Conservation (phyloP, 2,797 vertebrate genomes). For the Enteromius anoplus region DNA sequence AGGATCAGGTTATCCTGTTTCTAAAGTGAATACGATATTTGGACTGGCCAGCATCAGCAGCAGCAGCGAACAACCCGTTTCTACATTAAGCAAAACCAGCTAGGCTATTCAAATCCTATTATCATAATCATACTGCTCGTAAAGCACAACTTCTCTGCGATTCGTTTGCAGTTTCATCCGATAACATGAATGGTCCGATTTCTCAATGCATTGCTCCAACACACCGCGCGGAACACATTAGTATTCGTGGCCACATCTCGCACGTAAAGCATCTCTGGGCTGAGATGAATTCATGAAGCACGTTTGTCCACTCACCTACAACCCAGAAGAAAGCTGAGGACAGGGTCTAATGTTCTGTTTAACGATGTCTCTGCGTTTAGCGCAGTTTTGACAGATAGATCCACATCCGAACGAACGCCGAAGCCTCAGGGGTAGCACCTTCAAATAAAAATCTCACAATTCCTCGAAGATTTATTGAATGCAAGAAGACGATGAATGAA, state of each 20-base stretch:
- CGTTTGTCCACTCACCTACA: slow-evolving; percentile 71
- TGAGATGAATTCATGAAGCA: slow-evolving; percentile 30
- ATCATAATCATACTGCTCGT: slow-evolving; percentile 22
- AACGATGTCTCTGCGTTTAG: not conserved
- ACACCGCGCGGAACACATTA: slow-evolving; percentile 38
- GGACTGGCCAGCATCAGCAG: not conserved
- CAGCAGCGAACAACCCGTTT: not conserved
- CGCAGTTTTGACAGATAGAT: slow-evolving; percentile 61
- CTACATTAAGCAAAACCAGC: slow-evolving; percentile 27
- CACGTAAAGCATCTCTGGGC: slow-evolving; percentile 33
- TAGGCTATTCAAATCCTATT: slow-evolving; percentile 8
- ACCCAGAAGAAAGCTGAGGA: slow-evolving; percentile 54
- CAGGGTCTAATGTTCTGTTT: slow-evolving; percentile 53
- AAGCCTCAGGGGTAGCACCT: not conserved
- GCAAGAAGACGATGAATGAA: slow-evolving; percentile 44
- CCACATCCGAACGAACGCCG: slow-evolving; percentile 62
- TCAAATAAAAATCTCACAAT: slow-evolving; percentile 51
- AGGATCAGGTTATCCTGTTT: not conserved
- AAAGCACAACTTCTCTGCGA: slow-evolving; percentile 44
- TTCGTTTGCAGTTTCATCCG: not conserved
- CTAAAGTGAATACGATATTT: not conserved
- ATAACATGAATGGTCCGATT: not conserved
- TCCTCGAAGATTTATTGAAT: slow-evolving; percentile 50
- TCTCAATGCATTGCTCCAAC: not conserved
- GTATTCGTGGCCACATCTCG: slow-evolving; percentile 54